Conservation (phyloP, 2,113 vertebrate species). For the Halcyon senegalensis region DNA sequence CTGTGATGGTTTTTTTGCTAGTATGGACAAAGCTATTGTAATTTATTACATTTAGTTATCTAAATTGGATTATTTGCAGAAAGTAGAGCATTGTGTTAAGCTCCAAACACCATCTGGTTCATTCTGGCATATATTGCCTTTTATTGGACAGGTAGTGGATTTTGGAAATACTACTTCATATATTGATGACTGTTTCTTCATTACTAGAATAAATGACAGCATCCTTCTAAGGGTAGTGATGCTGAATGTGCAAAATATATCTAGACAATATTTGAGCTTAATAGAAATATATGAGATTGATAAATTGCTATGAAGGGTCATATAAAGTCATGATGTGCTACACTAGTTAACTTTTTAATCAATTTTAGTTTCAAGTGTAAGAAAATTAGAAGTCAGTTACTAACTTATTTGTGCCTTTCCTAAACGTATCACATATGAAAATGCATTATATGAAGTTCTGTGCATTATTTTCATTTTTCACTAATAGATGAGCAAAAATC, state of each 20-base stretch:
- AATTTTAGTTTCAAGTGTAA: background rate
- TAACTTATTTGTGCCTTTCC: background rate
- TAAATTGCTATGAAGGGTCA: background rate
- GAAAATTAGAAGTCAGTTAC: background rate
- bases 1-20: background rate
- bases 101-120: background rate
- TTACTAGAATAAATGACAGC: background rate
- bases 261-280: background rate
- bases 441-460: background rate
- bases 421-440: background rate
- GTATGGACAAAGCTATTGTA: background rate
- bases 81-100: background rate
- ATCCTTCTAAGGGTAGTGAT: background rate
- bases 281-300: background rate
- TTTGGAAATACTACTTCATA: background rate
- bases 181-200: background rate
- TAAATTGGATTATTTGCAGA: background rate
- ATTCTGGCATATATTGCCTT: background rate
- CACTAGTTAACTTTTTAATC: background rate
- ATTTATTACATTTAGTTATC: background rate
- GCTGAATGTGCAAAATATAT: background rate
- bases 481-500: background rate
- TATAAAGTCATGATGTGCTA: background rate
- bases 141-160: background rate
- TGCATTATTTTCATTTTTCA: background rate